Evolutionary conservation across 2,113 vertebrate genomes (phyloP).

Genomic region (Corythaeola cristata): DNA sequence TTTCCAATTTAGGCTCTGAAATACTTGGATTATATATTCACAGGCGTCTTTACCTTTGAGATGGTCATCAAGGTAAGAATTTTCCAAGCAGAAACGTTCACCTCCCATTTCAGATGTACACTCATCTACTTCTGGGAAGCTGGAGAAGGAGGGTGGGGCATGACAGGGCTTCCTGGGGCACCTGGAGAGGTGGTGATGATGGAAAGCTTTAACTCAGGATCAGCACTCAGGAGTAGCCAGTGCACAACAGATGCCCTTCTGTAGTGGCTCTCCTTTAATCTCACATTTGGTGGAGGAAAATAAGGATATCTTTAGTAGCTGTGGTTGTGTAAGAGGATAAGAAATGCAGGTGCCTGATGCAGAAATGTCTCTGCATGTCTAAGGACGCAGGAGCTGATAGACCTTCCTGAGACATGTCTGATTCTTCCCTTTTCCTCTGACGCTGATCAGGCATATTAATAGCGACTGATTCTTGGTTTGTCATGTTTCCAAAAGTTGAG

Average conservation of each 20-base stretch:
- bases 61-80: slow-evolving; percentile 96
- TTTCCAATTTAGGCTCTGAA: slow-evolving; percentile 84
- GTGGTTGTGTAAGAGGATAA: background rate
- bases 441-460: background rate
- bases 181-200: background rate
- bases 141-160: background rate
- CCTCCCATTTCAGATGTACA: background rate
- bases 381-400: background rate
- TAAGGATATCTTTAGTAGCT: background rate
- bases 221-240: background rate
- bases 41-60: slow-evolving; percentile 97
- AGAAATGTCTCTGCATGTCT: background rate
- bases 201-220: background rate
- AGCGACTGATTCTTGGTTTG: background rate
- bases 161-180: background rate
- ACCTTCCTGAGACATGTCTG: background rate
- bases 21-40: slow-evolving; percentile 97
- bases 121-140: background rate
- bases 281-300: background rate
- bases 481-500: background rate
- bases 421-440: background rate
- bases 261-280: background rate
- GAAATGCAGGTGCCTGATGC: background rate
- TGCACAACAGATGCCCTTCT: background rate
- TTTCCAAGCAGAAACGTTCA: background rate